Conservation (phyloP, 2,888 invertebrate species). For the Ditula angustiorana region DNA sequence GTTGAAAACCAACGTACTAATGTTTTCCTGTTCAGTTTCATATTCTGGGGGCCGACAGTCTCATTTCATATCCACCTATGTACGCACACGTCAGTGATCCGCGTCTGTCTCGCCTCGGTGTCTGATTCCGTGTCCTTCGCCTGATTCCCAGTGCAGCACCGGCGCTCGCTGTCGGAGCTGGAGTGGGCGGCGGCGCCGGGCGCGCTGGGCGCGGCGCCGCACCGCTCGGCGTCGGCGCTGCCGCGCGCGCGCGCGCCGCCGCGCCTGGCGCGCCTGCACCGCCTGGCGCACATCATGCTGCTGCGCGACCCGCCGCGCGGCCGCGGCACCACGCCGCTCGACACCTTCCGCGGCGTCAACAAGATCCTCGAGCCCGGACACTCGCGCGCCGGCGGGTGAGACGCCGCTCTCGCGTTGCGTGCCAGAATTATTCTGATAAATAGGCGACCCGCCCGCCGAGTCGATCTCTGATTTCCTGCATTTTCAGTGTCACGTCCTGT, state of each 20-base stretch:
- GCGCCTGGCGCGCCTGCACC: conserved; percentile 83
- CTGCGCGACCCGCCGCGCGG: conserved; percentile 88
- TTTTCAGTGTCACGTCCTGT: conserved; percentile 51
- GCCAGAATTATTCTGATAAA: too few species aligned
- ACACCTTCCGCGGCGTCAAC: conserved; percentile 92
- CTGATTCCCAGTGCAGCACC: conserved; percentile 85
- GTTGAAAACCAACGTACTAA: too few species aligned
- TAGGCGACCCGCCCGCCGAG: too few species aligned
- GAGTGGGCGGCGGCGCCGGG: conserved; percentile 86
- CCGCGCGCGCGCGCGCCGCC: conserved; percentile 63
- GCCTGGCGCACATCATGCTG: conserved; percentile 94
- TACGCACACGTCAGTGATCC: too few species aligned
- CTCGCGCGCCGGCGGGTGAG: conserved; percentile 70
- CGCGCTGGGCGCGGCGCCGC: conserved; percentile 59
- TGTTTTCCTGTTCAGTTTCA: too few species aligned
- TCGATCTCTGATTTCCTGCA: too few species aligned
- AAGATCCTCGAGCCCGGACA: conserved; percentile 90
- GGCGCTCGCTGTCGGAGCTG: conserved; percentile 90
- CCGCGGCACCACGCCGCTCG: conserved; percentile 90
- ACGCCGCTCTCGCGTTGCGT: too few species aligned
- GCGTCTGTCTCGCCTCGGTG: too few species aligned
- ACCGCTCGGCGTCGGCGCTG: conserved; percentile 48
- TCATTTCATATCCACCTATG: too few species aligned
- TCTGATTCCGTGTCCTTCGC: neutral
- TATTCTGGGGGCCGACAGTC: too few species aligned